Evolutionary conservation across 2,113 vertebrate genomes (phyloP), one percentile per base, ranked within the genome.

Genomic region (Dicaeum eximium): DNA sequence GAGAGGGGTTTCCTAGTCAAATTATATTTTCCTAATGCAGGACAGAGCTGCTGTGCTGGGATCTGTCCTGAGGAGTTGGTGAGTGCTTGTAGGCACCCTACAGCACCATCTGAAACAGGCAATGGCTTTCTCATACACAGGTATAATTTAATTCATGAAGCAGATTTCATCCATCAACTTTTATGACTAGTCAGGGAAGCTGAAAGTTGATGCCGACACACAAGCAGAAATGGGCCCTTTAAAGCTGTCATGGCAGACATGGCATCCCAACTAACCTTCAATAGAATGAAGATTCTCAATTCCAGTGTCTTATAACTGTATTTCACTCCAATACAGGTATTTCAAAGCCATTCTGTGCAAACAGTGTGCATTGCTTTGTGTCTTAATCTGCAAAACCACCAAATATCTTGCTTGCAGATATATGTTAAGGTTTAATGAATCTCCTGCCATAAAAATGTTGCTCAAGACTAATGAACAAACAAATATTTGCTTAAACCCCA

Each of bases 401-500:
- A 91, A 95, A 81, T 96, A 96, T 86, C 96, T 95, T 3, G 2
- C 80, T 95, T 93, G 85, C 93, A 97, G 95, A 94, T 93, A 70
- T 97, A 95, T 74, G 97, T 97, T 98, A 98, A 90, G 97, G 95
- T 97, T 98, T 98, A 98, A 98, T 98, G 97, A 97, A 97, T 96
- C 95, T 97, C 60, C 92, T 96, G 93, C 96, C 85, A 90, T 98
- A 96, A 98, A 98, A 97, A 78, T 96, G 94, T 97, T 98, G 92
- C 96, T 97, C 95, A 97, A 97, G 95, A 98, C 97, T 98, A 98
- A 98, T 96, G 97, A 98, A 95, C 97, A 98, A 98, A 97, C 83
- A 95, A 97, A 97, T 97, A 97, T 98, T 97, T 98, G 96, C 94
- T 97, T 97, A 98, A 98, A 96, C 80, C 81, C 92, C 95, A 98